Evolutionary conservation across 2,888 invertebrate genomes (phyloP).

Genomic region (Oscheius onirici): DNA sequence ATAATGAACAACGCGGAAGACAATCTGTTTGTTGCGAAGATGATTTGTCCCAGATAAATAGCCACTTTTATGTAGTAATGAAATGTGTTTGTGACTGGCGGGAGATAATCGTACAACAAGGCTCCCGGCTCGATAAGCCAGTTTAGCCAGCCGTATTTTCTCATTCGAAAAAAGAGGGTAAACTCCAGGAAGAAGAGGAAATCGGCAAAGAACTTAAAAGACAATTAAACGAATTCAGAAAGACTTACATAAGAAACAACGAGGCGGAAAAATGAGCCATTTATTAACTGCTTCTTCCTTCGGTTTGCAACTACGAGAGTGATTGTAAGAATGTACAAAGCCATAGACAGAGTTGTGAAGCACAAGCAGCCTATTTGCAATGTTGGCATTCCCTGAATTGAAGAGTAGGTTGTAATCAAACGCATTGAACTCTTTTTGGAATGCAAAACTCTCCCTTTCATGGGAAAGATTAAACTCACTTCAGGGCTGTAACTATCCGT

Average conservation of each 20-base stretch:
- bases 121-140: neutral
- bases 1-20: conserved; percentile 13
- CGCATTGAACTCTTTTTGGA: neutral
- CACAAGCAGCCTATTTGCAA: conserved; percentile 7
- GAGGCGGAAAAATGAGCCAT: conserved; percentile 21
- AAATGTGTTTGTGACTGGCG: conserved; percentile 16
- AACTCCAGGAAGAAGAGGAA: conserved; percentile 31
- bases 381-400: conserved; percentile 19
- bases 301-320: neutral
- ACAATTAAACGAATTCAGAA: neutral
- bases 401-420: neutral
- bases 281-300: conserved; percentile 7
- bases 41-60: conserved; percentile 25
- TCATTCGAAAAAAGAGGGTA: conserved; percentile 17
- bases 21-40: conserved; percentile 27
- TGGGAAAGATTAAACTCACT: neutral
- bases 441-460: neutral
- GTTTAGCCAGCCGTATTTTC: conserved; percentile 27
- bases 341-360: conserved; percentile 15
- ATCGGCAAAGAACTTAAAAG: conserved; percentile 31
- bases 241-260: conserved; percentile 23
- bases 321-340: conserved; percentile 20
- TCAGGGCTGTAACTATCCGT: neutral
- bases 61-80: conserved; percentile 30
- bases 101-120: neutral